Evolutionary conservation across 2,797 vertebrate species (phyloP), one percentile per base, ranked within the genome.

Genomic region (Lepilemur septentrionalis): DNA sequence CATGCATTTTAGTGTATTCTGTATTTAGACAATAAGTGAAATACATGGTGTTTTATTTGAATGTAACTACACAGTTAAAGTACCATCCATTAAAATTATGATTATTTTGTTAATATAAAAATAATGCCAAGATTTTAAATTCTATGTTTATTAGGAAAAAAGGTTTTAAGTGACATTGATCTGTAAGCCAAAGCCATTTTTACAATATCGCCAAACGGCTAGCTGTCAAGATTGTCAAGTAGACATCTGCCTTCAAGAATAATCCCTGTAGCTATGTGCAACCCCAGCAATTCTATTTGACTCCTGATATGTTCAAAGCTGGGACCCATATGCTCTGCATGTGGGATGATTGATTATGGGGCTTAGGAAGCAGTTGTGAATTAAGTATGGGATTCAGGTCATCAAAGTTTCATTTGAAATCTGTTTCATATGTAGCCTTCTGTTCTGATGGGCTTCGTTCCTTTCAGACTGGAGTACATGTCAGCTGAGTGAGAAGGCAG

Each of bases 391-490:
- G 92, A 95, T 96, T 93, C 50, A 52, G 78, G 95, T 92, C 2
- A 75, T 96, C 96, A 92, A 88, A 96, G 32, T 78, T 95, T 72
- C 92, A 46, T 94, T 52, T 78, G 96, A 81, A 91, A 93, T 94
- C 93, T 96, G 93, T 83, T 93, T 78, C 32, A 5, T 57, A 61
- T 38, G 1, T 76, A 70, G 35, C 89, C 87, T 97, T 82, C 88
- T 93, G 11, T 1, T 0, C 96, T 96, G 67, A 98, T 95, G 72
- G 92, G 92, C 94, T 97, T 65, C 85, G 78, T 96, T 80, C 70
- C 95, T 98, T 97, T 43, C 98, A 99, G 99, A 99, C 97, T 99
- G 99, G 99, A 99, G 99, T 96, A 99, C 99, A 0, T 99, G 99
- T 97, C 99, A 99, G 98, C 99, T 99, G 96, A 99, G 99, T 8